phyloP scores from a whole-genome alignment of 1,140 invertebrate species.

The Lordiphosa clarofinis region DNA sequence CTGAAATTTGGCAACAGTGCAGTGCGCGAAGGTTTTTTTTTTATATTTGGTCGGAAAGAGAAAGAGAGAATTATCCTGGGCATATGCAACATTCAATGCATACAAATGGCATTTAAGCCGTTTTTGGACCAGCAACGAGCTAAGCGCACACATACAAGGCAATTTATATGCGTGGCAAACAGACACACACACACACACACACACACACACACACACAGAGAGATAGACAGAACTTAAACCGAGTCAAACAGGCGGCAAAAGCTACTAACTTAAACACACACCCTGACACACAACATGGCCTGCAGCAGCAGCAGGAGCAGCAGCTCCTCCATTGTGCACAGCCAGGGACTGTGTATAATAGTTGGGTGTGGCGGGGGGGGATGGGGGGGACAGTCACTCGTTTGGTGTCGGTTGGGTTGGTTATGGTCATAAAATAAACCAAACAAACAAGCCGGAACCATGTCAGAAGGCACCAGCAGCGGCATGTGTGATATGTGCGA shows the following conservation, averaged over 20 bases:
- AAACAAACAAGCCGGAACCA: slow-evolving; percentile 78
- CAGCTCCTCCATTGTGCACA: slow-evolving; percentile 55
- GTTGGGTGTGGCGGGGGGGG: slow-evolving; percentile 14
- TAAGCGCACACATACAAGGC: slow-evolving; percentile 46
- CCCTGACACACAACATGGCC: slow-evolving; percentile 28
- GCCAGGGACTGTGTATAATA: slow-evolving; percentile 47
- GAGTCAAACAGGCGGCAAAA: slow-evolving; percentile 74
- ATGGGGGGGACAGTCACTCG: slow-evolving; percentile 5
- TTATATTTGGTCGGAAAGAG: slow-evolving; percentile 3
- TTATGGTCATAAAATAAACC: slow-evolving; percentile 79
- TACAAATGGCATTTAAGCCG: slow-evolving; percentile 78
- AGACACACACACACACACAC: slow-evolving; percentile 26
- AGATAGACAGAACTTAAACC: slow-evolving; percentile 46
- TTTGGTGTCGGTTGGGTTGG: slow-evolving; percentile 45
- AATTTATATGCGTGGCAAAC: slow-evolving; percentile 65
- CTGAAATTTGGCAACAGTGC: slow-evolving; percentile 60
- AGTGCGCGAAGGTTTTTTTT: slow-evolving; percentile 36
- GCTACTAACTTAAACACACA: slow-evolving; percentile 63
- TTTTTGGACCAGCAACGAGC: slow-evolving; percentile 43
- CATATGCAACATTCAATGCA: slow-evolving; percentile 77
- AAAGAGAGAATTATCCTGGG: slow-evolving; percentile 20
- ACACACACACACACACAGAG: not conserved
- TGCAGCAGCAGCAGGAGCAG: slow-evolving; percentile 45
- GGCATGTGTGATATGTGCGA: slow-evolving; percentile 47
- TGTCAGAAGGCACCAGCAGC: slow-evolving; percentile 68